Conservation (phyloP, 2,797 vertebrate genomes). For the Aldrovandia affinis region DNA sequence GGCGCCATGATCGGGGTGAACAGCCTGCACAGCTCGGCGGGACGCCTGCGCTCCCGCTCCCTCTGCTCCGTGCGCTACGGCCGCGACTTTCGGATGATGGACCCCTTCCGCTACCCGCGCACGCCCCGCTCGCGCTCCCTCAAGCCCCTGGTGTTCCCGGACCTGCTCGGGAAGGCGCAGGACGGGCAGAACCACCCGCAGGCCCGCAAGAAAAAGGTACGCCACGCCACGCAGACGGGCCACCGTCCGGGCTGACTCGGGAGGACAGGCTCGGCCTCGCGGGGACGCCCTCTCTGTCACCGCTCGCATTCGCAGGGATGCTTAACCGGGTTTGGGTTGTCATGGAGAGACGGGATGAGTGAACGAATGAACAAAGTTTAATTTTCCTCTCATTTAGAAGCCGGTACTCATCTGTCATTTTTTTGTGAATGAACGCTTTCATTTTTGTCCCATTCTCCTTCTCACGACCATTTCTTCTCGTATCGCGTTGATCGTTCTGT, state of each 20-base stretch:
- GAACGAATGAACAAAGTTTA: background rate
- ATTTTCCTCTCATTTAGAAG: background rate
- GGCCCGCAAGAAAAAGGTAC: conserved; percentile 86
- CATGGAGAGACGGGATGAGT: background rate
- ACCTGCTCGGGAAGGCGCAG: conserved; percentile 84
- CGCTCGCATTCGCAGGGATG: background rate
- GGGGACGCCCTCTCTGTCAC: background rate
- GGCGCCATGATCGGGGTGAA: conserved; percentile 89
- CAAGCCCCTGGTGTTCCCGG: conserved; percentile 90
- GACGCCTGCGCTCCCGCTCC: conserved; percentile 87
- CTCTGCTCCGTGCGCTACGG: conserved; percentile 90
- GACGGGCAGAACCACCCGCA: conserved; percentile 83
- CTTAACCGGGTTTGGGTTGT: background rate
- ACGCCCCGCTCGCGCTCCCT: conserved; percentile 91
- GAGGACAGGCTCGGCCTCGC: background rate
- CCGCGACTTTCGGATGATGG: conserved; percentile 83
- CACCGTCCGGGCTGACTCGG: background rate
- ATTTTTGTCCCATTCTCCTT: background rate
- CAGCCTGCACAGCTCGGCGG: conserved; percentile 89
- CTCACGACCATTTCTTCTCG: background rate
- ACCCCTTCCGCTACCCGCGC: conserved; percentile 90
- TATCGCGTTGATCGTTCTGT: background rate
- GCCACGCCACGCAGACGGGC: background rate
- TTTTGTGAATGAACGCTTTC: conserved; percentile 21
- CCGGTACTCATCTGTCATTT: background rate